Percentiles rank a stretch among this genome's conserved stretches.
phyloP scores from a whole-genome alignment of 2,797 vertebrate genomes.

The Molothrus aeneus region DNA sequence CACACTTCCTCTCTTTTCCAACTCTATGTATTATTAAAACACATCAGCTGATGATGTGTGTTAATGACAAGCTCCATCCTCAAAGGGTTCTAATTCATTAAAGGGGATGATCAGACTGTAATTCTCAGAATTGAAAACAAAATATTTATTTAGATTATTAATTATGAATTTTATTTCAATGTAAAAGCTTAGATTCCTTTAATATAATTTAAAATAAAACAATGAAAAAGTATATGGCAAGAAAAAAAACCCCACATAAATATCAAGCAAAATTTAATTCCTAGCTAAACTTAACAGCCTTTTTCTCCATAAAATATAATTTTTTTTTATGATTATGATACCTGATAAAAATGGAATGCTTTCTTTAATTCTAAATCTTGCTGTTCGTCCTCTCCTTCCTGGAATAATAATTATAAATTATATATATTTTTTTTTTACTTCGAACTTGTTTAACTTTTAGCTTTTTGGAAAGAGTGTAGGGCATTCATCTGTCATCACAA shows the following conservation, averaged over 20 bases:
- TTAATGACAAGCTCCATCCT: constrained; percentile 62
- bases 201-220: neutral
- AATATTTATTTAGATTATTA: constrained; percentile 36
- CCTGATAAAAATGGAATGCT: neutral
- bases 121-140: constrained; percentile 34
- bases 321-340: neutral
- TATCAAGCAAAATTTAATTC: neutral
- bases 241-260: rapidly evolving
- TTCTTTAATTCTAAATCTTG: neutral
- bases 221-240: neutral
- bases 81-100: constrained; percentile 61
- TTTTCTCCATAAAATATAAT: neutral
- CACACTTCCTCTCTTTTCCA: constrained; percentile 54
- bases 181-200: neutral
- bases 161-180: neutral
- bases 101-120: constrained; percentile 5
- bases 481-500: neutral
- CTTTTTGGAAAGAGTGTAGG: neutral
- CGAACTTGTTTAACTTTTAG: neutral
- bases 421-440: neutral
- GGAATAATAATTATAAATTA: neutral
- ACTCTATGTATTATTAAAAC: constrained; percentile 69
- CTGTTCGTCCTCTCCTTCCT: rapidly evolving
- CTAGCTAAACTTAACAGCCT: neutral
- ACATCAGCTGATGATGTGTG: constrained; percentile 60